A percentile compares a stretch with the other conserved stretches of the same genome.
phyloP scores from a whole-genome alignment of 2,888 invertebrate species.

The Iselma pallidipennis region DNA sequence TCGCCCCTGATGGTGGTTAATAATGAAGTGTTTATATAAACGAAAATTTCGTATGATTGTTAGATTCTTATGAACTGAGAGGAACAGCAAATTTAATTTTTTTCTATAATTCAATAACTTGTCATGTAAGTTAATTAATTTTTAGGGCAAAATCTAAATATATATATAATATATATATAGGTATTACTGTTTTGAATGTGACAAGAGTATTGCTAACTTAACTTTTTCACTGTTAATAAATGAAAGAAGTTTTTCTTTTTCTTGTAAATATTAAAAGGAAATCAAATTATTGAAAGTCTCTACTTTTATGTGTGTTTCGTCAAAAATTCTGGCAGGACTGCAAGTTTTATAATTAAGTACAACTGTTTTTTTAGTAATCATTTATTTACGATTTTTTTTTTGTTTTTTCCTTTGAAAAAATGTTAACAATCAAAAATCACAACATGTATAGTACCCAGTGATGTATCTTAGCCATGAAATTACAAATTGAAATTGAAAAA shows the following conservation, averaged over 20 bases:
- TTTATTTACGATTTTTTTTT: conserved; percentile 2
- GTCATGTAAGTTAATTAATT: not conserved
- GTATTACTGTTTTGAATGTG: not conserved
- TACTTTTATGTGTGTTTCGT: not conserved
- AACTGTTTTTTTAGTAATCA: not conserved
- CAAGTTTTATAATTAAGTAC: not conserved
- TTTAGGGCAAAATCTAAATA: not conserved
- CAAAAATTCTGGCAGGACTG: not conserved
- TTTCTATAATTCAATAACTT: not conserved
- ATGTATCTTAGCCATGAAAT: conserved; percentile 18
- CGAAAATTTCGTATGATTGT: not conserved
- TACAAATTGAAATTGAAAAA: conserved; percentile 17
- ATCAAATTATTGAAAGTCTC: not conserved
- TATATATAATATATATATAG: not conserved
- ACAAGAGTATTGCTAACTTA: not conserved
- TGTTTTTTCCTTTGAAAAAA: conserved; percentile 21
- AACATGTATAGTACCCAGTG: conserved; percentile 23
- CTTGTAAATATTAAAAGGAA: not conserved
- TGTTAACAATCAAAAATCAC: conserved; percentile 27
- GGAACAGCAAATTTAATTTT: not conserved
- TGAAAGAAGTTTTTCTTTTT: not conserved
- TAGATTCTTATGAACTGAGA: not conserved
- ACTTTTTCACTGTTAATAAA: not conserved
- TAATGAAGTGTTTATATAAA: not conserved
- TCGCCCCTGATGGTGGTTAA: not conserved